phyloP scores from a whole-genome alignment of 2,113 vertebrate species.

The Lagopus leucura region DNA sequence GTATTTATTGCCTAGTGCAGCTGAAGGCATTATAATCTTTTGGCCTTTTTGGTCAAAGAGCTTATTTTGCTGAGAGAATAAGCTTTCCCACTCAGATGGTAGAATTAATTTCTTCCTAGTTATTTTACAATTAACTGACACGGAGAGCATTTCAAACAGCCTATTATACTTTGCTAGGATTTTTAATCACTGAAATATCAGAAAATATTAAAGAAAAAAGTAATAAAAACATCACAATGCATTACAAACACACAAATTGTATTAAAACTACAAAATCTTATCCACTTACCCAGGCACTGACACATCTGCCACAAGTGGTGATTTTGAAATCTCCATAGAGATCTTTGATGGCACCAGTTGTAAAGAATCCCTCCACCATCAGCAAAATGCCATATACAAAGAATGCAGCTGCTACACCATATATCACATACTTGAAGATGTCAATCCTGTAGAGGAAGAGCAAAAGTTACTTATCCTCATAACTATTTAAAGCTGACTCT shows the following conservation, averaged over 20 bases:
- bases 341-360: constrained; percentile 97
- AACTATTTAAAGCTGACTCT: background rate
- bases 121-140: background rate
- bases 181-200: background rate
- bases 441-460: constrained; percentile 86
- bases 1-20: background rate
- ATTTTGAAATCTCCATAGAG: constrained; percentile 99
- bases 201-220: background rate
- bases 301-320: constrained; percentile 96
- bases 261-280: background rate
- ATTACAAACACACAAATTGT: background rate
- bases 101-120: background rate
- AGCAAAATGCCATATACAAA: constrained; percentile 98
- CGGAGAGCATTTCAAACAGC: background rate
- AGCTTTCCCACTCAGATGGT: background rate
- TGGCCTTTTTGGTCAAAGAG: background rate
- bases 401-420: constrained; percentile 96
- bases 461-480: constrained; percentile 25
- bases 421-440: constrained; percentile 99
- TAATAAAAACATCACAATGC: background rate
- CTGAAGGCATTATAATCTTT: background rate
- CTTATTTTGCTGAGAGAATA: background rate
- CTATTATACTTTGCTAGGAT: background rate
- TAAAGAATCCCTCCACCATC: constrained; percentile 99
- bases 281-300: constrained; percentile 95